Evolutionary conservation across 2,113 vertebrate genomes (phyloP).

Genomic region (Willisornis vidua): DNA sequence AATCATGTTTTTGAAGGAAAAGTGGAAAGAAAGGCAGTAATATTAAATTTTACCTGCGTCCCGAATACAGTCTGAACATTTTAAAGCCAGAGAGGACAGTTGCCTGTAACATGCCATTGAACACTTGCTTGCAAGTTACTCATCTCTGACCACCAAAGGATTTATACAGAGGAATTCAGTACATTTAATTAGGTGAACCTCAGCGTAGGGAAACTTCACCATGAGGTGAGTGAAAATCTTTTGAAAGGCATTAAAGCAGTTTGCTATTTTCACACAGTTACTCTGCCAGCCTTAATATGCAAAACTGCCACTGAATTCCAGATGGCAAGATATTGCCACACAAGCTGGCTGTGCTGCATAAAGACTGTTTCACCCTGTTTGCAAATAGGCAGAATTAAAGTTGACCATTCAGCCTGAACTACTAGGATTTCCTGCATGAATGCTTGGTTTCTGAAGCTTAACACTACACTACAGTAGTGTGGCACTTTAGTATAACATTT

Average conservation of each 20-base stretch:
- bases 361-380: constrained; percentile 22
- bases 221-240: constrained; percentile 27
- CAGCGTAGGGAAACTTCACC: background rate
- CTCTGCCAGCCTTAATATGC: constrained; percentile 55
- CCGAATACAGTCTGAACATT: background rate
- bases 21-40: background rate
- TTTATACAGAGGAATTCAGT: background rate
- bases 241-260: constrained; percentile 41
- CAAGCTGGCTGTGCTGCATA: constrained; percentile 18
- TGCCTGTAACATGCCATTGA: background rate
- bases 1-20: background rate
- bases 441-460: constrained; percentile 33
- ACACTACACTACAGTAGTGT: background rate
- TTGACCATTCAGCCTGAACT: constrained; percentile 55
- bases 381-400: constrained; percentile 44
- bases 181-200: constrained; percentile 29
- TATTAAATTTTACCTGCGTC: background rate
- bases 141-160: background rate
- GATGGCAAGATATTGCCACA: constrained; percentile 25
- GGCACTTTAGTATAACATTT: background rate
- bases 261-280: constrained; percentile 53
- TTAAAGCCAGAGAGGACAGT: background rate
- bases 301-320: constrained; percentile 55
- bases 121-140: background rate
- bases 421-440: constrained; percentile 26